These are phyloP conservation scores for Ispidina picta DNA, from an alignment of 2,797 vertebrate genomes.

Conservation along the genomic window DNA sequence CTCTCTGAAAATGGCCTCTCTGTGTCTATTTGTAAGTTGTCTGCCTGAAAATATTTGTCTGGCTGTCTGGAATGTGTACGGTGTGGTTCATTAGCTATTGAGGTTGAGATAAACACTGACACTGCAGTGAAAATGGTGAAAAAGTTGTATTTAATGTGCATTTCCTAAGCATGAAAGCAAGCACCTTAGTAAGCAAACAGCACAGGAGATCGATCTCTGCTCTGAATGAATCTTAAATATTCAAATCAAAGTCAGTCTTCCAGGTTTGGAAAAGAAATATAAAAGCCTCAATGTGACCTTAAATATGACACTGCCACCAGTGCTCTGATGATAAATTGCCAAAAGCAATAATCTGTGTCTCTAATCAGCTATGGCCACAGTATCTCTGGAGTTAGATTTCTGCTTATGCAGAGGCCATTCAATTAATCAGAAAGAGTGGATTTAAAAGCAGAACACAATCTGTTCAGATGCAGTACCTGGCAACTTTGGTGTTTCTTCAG, in stretches of 20 bases:
- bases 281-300: background rate
- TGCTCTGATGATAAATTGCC: constrained; percentile 2
- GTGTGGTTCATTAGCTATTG: background rate
- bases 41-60: constrained; percentile 30
- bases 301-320: background rate
- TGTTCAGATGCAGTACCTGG: constrained; percentile 32
- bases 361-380: background rate
- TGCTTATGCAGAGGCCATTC: background rate
- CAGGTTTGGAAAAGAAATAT: background rate
- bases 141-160: background rate
- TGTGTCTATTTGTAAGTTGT: background rate
- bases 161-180: background rate
- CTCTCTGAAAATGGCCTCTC: background rate
- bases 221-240: background rate
- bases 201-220: background rate
- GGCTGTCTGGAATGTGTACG: background rate
- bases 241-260: background rate
- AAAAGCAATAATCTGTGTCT: constrained; percentile 2
- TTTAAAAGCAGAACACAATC: constrained; percentile 16
- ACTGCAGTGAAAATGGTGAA: constrained; percentile 10
- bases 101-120: background rate
- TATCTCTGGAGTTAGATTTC: background rate
- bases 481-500: background rate
- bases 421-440: background rate
- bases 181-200: background rate